phyloP scores from a whole-genome alignment of 37 sponge, comb jelly and placozoan species.

The Aphrocallistes beatrix region DNA sequence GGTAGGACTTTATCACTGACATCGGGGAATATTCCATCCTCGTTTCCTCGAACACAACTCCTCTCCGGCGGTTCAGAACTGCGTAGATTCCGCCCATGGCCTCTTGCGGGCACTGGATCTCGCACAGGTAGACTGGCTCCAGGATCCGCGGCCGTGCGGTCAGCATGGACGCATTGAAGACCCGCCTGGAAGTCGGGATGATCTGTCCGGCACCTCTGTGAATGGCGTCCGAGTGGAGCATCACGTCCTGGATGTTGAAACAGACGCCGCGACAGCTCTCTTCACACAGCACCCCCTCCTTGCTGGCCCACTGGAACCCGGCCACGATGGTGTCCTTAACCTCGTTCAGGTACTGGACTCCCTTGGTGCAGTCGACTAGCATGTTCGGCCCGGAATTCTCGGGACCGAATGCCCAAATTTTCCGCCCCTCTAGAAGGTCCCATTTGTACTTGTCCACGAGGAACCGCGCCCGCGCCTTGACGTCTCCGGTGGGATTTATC shows the following conservation, averaged over 20 bases:
- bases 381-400: constrained; percentile 46
- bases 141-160: constrained; percentile 38
- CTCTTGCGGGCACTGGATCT: constrained; percentile 54
- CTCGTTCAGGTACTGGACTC: constrained; percentile 58
- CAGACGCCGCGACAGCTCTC: constrained; percentile 47
- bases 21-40: constrained; percentile 37
- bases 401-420: constrained; percentile 64
- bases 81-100: constrained; percentile 56
- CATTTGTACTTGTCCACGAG: constrained; percentile 32
- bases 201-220: constrained; percentile 62
- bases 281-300: constrained; percentile 51
- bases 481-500: constrained; percentile 27
- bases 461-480: constrained; percentile 29
- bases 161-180: constrained; percentile 41
- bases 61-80: constrained; percentile 41
- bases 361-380: constrained; percentile 47
- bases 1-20: constrained; percentile 40
- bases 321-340: constrained; percentile 54
- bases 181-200: constrained; percentile 50
- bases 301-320: constrained; percentile 60
- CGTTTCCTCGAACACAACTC: constrained; percentile 40
- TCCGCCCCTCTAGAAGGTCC: constrained; percentile 38
- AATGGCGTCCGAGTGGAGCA: constrained; percentile 42
- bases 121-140: constrained; percentile 46
- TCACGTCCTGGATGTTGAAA: constrained; percentile 49